phyloP scores from a whole-genome alignment of 2,888 invertebrate species.

The Synanthedon formicaeformis region DNA sequence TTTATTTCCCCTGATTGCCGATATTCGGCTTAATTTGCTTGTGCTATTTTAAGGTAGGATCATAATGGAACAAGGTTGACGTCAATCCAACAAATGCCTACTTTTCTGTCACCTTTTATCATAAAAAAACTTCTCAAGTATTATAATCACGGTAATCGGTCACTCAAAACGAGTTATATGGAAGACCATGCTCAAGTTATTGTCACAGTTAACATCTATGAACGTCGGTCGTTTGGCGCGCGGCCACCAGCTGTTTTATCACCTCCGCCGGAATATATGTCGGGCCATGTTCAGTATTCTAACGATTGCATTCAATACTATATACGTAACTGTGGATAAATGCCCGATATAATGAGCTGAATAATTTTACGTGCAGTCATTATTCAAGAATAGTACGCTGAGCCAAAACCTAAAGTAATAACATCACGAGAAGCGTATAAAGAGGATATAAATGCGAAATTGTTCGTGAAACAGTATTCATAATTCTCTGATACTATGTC shows the following conservation, averaged over 20 bases:
- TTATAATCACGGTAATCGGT: no score
- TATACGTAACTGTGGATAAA: not conserved
- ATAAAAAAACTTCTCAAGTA: no score
- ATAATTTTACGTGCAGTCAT: not conserved
- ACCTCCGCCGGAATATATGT: slow-evolving; percentile 21
- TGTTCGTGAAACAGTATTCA: no score
- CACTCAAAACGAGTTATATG: slow-evolving; percentile 7
- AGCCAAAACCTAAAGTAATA: not conserved
- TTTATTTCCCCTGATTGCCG: no score
- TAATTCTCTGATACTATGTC: no score
- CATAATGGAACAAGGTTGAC: no score
- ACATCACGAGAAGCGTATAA: not conserved
- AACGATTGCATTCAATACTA: not conserved
- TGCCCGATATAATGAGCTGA: not conserved
- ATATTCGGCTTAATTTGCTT: no score
- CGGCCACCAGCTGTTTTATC: slow-evolving; percentile 23
- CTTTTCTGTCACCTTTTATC: no score
- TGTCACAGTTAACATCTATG: slow-evolving; percentile 12
- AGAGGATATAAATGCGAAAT: no score
- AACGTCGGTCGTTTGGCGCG: slow-evolving; percentile 19
- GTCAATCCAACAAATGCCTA: no score
- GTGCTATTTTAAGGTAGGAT: no score
- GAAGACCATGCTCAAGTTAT: slow-evolving; percentile 18
- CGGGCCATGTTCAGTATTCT: slow-evolving; percentile 3
- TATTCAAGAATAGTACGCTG: not conserved